Evolutionary conservation across 2,888 invertebrate genomes (phyloP).

Genomic region (Tiliacea citrago): DNA sequence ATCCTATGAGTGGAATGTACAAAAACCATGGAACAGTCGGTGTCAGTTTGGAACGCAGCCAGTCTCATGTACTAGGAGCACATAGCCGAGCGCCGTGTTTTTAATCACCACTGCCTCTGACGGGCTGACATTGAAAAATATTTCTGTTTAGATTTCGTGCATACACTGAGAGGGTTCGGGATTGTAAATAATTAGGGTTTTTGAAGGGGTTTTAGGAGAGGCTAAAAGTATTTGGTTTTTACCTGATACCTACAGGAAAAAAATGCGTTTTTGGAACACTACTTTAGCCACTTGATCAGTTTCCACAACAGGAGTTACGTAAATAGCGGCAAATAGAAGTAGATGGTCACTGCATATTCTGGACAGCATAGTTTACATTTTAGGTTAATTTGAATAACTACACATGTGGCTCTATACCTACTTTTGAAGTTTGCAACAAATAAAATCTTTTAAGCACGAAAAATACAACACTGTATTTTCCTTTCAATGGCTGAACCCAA

Average conservation of each 20-base stretch:
- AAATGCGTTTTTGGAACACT: neutral
- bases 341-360: neutral
- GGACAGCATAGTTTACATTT: neutral
- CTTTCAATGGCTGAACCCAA: neutral
- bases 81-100: slow-evolving; percentile 55
- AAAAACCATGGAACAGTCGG: slow-evolving; percentile 61
- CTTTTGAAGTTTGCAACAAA: neutral
- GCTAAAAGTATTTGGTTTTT: slow-evolving; percentile 2
- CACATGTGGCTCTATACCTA: neutral
- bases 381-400: neutral
- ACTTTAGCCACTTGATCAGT: neutral
- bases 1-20: slow-evolving; percentile 57
- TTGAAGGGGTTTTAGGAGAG: neutral
- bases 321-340: neutral
- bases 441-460: neutral
- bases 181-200: slow-evolving; percentile 41
- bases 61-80: slow-evolving; percentile 61
- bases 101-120: slow-evolving; percentile 65
- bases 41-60: slow-evolving; percentile 66
- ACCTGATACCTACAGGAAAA: neutral
- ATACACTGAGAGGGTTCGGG: slow-evolving; percentile 11
- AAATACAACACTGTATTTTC: slow-evolving; percentile 15
- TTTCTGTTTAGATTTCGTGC: slow-evolving; percentile 51
- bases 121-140: slow-evolving; percentile 66
- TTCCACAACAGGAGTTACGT: neutral